Percentiles rank a stretch among this genome's conserved stretches.
phyloP scores from a whole-genome alignment of 2,797 vertebrate species.

The Manis pentadactyla region DNA sequence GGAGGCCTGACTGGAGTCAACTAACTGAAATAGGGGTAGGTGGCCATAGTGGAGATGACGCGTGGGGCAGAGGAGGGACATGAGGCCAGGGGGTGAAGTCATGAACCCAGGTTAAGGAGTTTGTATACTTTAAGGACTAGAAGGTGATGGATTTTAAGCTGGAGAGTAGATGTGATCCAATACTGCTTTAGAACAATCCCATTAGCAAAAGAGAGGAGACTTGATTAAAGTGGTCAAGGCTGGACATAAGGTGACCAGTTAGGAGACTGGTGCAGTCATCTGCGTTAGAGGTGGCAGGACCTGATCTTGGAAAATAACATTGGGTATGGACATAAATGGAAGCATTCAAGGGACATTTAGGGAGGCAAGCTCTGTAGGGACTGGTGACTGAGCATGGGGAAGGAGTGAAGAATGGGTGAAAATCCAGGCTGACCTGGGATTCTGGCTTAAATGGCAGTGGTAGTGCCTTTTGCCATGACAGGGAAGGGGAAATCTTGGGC shows the following conservation, averaged over 20 bases:
- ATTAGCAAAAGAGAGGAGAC: background rate
- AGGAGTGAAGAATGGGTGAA: background rate
- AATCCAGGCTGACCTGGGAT: background rate
- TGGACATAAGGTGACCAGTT: background rate
- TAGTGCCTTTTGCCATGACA: background rate
- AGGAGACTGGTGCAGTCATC: background rate
- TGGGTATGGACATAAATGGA: background rate
- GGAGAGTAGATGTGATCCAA: background rate
- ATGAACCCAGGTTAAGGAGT: background rate
- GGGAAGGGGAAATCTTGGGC: background rate
- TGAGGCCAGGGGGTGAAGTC: background rate
- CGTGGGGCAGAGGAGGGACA: background rate
- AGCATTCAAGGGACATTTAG: background rate
- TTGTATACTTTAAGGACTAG: background rate
- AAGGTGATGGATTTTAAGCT: background rate
- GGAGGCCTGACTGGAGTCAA: background rate
- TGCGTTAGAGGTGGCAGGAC: background rate
- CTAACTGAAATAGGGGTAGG: background rate
- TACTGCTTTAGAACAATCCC: background rate
- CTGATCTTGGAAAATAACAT: background rate
- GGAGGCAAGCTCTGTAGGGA: background rate
- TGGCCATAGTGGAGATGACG: background rate
- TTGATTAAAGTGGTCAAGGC: background rate
- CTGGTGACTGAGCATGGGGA: background rate
- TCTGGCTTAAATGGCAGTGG: background rate